Evolutionary conservation across 1,140 invertebrate genomes (phyloP), one percentile per base, ranked within the genome.

Genomic region (Atta cephalotes): DNA sequence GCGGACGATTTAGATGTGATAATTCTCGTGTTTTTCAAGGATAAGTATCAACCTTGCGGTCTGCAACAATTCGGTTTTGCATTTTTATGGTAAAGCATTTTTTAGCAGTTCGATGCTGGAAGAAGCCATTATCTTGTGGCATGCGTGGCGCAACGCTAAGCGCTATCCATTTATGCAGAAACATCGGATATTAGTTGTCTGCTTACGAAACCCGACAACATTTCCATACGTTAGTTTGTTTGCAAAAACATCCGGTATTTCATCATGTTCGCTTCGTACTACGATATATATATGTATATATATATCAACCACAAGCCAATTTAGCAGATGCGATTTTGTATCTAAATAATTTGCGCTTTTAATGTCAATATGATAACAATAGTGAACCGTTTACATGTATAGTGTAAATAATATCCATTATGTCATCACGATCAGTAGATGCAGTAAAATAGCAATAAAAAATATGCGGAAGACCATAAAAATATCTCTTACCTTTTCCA

Each of bases 121-220:
- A 58, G 79, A 82, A 82, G 66, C 53, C 79, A 72, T 71, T 45
- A 72, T 60, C 21, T 45, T 82, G 16, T 14, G 18, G 12, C 18
- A 62, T 9, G 12, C 18, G 35, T 10, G 39, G 5, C 18, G n/a
- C 25, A 10, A 72, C 35, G 31, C 21, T n/a, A 71, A 71, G 25
- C 21, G 35, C 35, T 60, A 82, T 74, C 18, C 56, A 74, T n/a
- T 82, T 74, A 51, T 71, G 3, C 10, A 63, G 66, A 87, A 89
- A 76, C 28, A 66, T 25, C 35, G 18, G 12, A 62, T 58, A 82
- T 65, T n/a, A 60, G 31, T 7, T 31, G 51, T 14, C 60, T 58
- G 45, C 71, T 81, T 82, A 84, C 9, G 89, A 89, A 91, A 66
- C 90, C 89, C n/a, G 10, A 60, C 76, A 86, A 87, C 60, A 51